Base-by-base conservation (phyloP, 2,888 invertebrate species). In the Steinernema hermaphroditum region DNA sequence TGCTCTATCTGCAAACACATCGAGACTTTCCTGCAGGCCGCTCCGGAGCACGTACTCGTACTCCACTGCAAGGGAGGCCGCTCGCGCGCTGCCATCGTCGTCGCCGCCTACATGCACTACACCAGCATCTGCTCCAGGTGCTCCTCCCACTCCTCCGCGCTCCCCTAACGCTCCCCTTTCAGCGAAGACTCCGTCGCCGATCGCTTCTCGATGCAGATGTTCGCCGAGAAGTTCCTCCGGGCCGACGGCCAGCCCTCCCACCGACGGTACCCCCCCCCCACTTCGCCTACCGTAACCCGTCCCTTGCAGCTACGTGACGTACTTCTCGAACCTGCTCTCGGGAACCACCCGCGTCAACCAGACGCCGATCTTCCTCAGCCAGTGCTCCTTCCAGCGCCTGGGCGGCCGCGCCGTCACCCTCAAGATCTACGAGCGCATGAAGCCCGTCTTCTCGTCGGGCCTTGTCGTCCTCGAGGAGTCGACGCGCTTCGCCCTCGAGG, bases 81-180 rank as follows among this genome's bases (percentile, higher is more conserved):
- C 83, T 93, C 93, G 85, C 91, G 94, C 73, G 90, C 93, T 41
- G 94, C 94, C 62, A 92, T 94, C 70, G 91, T 94, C 78, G 92
- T 94, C 76, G 93, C 94, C 27, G 93, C 94, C 16, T 94, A 94
- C 89, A 93, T 94, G 92, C 93, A 94, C 89, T 95, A 94, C 89
- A 93, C 93, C 80, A 93, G 92, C 86, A 94, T 95, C 85, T 94
- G 94, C 88, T 93, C 93, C 71, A 89, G 85, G 87, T 87, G 75
- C 37, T 78, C n/a, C n/a, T 68, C 72, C 41, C 14, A 41, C 41
- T 8, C 41, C 8, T 41, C 41, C 41, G 14, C n/a, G n/a, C n/a
- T n/a, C n/a, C n/a, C n/a, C n/a, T n/a, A 41, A 41, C 41, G n/a
- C n/a, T n/a, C n/a, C n/a, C 69, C 34, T 87, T 88, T 75, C 83